Conservation (phyloP, 2,888 invertebrate genomes). For the Himalopsyche tibetana region DNA sequence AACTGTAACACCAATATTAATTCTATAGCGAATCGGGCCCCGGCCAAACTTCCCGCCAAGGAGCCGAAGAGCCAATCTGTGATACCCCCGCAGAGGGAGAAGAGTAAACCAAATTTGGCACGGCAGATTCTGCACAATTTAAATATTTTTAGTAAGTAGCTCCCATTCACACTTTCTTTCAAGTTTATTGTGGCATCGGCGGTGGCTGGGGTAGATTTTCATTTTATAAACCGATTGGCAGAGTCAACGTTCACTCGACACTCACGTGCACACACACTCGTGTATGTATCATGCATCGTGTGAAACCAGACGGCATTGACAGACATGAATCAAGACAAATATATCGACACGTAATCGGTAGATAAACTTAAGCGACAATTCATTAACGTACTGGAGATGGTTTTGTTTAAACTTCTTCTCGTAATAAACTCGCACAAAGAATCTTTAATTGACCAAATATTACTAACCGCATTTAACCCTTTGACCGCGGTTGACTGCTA, state of each 20-base stretch:
- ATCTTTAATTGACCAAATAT: too few relatives aligned
- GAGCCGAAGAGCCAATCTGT: slow-evolving; percentile 65
- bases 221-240: neutral
- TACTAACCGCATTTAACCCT: too few relatives aligned
- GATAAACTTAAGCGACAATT: too few relatives aligned
- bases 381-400: too few relatives aligned
- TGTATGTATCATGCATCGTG: too few relatives aligned
- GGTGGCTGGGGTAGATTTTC: neutral
- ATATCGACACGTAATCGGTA: too few relatives aligned
- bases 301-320: too few relatives aligned
- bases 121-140: slow-evolving; percentile 88
- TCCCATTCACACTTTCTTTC: neutral
- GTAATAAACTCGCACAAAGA: too few relatives aligned
- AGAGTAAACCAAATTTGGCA: slow-evolving; percentile 79
- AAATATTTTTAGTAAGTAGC: slow-evolving; percentile 84
- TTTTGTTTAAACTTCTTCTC: too few relatives aligned
- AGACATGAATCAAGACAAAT: too few relatives aligned
- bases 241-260: neutral
- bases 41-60: slow-evolving; percentile 66
- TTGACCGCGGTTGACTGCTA: too few relatives aligned
- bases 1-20: neutral
- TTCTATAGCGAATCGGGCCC: slow-evolving; percentile 63
- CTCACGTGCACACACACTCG: neutral
- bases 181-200: neutral
- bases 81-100: slow-evolving; percentile 67